phyloP scores from a whole-genome alignment of 1,140 invertebrate species.

The Drosophila paulistorum region DNA sequence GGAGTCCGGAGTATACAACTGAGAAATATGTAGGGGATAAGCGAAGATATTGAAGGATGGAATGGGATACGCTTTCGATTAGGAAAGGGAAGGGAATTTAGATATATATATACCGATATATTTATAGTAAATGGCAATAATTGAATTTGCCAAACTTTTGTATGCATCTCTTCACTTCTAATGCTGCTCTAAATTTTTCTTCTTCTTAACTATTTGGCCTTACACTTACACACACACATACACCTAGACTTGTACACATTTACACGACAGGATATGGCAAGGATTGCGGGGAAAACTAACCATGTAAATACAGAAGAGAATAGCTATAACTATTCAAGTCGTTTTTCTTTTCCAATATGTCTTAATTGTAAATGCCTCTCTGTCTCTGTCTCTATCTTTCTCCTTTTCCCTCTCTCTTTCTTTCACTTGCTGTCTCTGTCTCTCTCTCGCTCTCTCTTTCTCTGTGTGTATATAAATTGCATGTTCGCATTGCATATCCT shows the following conservation, averaged over 20 bases:
- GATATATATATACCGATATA: neutral
- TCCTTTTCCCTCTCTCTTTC: conserved; percentile 17
- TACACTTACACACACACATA: conserved; percentile 16
- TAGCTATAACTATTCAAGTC: neutral
- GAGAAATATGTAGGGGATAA: conserved; percentile 4
- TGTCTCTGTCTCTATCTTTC: conserved; percentile 1
- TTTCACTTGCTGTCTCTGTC: neutral
- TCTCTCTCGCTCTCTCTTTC: conserved; percentile 15
- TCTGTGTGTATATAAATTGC: conserved; percentile 15
- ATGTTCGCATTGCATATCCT: conserved; percentile 7
- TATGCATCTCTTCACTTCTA: neutral
- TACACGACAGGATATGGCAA: conserved; percentile 4
- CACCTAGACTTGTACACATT: conserved; percentile 17
- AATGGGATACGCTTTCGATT: neutral
- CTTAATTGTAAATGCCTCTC: neutral
- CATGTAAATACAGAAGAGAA: conserved; percentile 19
- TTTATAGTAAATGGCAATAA: neutral
- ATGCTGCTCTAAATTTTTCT: neutral
- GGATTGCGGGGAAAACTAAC: neutral
- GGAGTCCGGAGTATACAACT: neutral
- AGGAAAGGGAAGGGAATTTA: neutral
- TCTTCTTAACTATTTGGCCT: conserved; percentile 9
- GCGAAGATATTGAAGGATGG: neutral
- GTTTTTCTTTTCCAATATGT: neutral
- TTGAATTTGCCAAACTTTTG: conserved; percentile 1